phyloP scores from a whole-genome alignment of 2,113 vertebrate genomes.

The Phalacrocorax carbo region DNA sequence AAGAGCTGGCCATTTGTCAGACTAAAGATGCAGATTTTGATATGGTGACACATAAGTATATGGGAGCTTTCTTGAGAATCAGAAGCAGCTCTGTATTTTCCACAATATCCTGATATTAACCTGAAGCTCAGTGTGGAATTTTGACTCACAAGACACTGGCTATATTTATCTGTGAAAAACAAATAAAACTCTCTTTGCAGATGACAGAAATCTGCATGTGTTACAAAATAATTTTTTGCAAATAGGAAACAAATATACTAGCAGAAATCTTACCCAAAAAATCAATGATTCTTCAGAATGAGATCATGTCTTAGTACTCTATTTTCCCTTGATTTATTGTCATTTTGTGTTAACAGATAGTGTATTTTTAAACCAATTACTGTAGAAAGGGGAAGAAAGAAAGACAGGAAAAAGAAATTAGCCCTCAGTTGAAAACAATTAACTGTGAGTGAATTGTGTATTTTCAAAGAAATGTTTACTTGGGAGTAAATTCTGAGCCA shows the following conservation, averaged over 20 bases:
- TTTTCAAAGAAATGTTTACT: not conserved
- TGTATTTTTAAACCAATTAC: not conserved
- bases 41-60: not conserved
- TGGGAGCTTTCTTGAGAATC: not conserved
- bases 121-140: not conserved
- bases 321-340: not conserved
- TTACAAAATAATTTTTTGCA: not conserved
- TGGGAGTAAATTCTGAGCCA: not conserved
- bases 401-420: not conserved
- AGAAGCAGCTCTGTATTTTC: not conserved
- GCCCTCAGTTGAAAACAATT: not conserved
- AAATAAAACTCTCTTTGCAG: not conserved
- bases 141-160: not conserved
- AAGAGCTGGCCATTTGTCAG: not conserved
- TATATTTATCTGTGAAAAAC: not conserved
- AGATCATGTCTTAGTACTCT: not conserved
- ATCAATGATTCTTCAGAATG: not conserved
- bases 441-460: not conserved
- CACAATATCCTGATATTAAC: slow-evolving; percentile 34
- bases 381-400: not conserved
- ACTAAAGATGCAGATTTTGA: not conserved
- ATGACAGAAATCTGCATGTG: not conserved
- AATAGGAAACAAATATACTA: not conserved
- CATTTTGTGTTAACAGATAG: not conserved
- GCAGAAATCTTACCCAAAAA: not conserved